These are phyloP conservation scores for Micoletzkya japonica DNA, from an alignment of 2,888 invertebrate genomes.

Conservation along the genomic window DNA sequence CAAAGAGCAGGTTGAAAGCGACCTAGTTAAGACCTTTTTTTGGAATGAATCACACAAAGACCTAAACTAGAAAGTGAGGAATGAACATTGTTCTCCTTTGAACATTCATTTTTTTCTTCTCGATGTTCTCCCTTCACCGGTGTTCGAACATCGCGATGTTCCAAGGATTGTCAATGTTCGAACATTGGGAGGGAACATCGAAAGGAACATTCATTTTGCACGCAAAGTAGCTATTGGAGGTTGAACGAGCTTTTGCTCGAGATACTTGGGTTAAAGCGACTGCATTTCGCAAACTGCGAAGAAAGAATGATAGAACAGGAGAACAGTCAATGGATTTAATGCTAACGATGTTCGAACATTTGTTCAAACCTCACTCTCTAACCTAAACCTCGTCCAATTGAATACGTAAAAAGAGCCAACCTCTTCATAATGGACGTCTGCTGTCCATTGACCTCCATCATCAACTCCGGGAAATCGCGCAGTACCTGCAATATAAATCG, in stretches of 20 bases:
- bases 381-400: background rate
- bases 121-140: too few relatives aligned
- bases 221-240: background rate
- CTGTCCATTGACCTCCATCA: conserved; percentile 87
- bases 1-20: background rate
- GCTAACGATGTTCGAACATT: background rate
- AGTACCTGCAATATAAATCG: conserved; percentile 68
- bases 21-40: background rate
- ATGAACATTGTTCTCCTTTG: too few relatives aligned
- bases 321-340: background rate
- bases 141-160: too few relatives aligned
- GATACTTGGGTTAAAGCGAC: too few relatives aligned
- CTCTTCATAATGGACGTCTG: conserved; percentile 98
- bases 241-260: too few relatives aligned
- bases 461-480: conserved; percentile 93
- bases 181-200: too few relatives aligned
- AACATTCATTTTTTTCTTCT: too few relatives aligned
- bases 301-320: background rate
- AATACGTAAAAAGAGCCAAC: background rate
- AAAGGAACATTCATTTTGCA: too few relatives aligned
- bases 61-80: too few relatives aligned
- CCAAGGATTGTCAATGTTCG: too few relatives aligned
- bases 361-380: background rate
- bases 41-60: too few relatives aligned
- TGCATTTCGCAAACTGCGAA: too few relatives aligned